Percentiles rank a stretch among this genome's conserved stretches.
phyloP scores from a whole-genome alignment of 2,797 vertebrate genomes.

The Microhierax caerulescens region DNA sequence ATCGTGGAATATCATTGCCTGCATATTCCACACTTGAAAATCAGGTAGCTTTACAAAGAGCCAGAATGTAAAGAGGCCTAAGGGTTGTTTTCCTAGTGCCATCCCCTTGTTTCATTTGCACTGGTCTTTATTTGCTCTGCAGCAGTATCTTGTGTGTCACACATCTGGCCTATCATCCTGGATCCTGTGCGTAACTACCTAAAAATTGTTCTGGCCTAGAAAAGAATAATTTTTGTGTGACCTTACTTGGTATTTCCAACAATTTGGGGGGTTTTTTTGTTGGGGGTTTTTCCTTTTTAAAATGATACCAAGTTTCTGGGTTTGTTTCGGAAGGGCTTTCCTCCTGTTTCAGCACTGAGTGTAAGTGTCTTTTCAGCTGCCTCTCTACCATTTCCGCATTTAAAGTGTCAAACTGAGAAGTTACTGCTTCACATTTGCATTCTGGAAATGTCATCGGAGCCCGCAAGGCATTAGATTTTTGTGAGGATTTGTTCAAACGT shows the following conservation, averaged over 20 bases:
- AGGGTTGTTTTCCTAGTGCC: not conserved
- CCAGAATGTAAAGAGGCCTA: not conserved
- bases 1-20: not conserved
- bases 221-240: not conserved
- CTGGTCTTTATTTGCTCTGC: not conserved
- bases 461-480: not conserved
- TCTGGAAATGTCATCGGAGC: not conserved
- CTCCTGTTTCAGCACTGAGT: not conserved
- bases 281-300: not conserved
- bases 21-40: not conserved
- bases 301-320: not conserved
- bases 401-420: not conserved
- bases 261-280: not conserved
- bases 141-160: not conserved
- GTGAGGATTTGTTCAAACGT: not conserved
- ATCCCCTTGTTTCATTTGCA: not conserved
- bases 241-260: not conserved
- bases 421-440: not conserved
- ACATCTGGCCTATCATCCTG: not conserved
- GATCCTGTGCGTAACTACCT: not conserved
- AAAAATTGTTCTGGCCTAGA: not conserved
- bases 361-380: not conserved
- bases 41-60: not conserved
- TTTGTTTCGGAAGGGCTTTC: not conserved
- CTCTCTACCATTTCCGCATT: not conserved